Evolutionary conservation across 2,113 vertebrate genomes (phyloP), one percentile per base, ranked within the genome.

Genomic region (Sturnira hondurensis): DNA sequence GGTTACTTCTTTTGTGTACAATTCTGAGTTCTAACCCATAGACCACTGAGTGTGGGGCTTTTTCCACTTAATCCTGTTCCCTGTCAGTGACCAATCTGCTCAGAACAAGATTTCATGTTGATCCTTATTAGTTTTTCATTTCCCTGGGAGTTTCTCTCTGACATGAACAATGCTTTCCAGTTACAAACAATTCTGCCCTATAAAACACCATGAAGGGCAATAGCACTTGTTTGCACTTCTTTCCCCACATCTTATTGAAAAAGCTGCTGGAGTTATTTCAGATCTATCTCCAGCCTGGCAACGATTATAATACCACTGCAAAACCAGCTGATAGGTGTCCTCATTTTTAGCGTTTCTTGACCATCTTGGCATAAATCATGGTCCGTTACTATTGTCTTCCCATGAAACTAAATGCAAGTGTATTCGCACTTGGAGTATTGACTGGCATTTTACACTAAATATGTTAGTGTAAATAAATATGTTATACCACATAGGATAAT

Each of bases 51-150:
- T 47, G 41, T 54, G 43, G 41, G 67, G 24, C 58, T 91, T 50
- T 71, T 91, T 89, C n/a, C 45, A 26, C 92, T 97, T 89, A 73
- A 38, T 61, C 20, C 74, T 38, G 22, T 77, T 88, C 52, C 36
- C 68, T 0, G 0, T 91, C 89, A 52, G 68, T 58, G 92, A 96
- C 45, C 83, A 94, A 11, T 87, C 93, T 86, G 52, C 81, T 87
- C 91, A 87, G 90, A 91, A 63, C 20, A 54, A 56, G 92, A 85
- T 95, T 97, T 86, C 95, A 68, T 65, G 86, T 86, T 86, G 92
- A 94, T 93, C 80, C 84, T 92, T 85, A 81, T 93, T 92, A 97
- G 93, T 85, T 95, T 93, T 96, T 45, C 87, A 91, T 93, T 92
- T 96, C 92, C 93, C 92, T 81, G 41, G 58, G 90, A 94, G 67